Conservation (phyloP, 2,797 vertebrate genomes). For the Sparidentex hasta region DNA sequence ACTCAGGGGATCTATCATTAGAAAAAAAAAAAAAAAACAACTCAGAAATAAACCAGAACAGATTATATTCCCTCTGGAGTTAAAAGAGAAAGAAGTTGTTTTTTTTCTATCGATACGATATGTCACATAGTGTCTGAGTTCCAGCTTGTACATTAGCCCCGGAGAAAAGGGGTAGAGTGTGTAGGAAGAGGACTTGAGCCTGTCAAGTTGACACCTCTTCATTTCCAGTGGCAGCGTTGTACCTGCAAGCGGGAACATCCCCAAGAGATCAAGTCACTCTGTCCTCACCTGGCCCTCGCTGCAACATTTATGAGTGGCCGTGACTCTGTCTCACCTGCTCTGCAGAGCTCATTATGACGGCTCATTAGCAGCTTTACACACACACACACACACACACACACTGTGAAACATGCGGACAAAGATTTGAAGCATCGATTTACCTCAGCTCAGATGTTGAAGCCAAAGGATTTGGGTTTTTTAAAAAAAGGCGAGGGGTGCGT, state of each 20-base stretch:
- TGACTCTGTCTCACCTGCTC: conserved; percentile 35
- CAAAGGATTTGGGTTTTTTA: neutral
- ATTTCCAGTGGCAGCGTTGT: conserved; percentile 41
- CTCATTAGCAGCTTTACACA: conserved; percentile 37
- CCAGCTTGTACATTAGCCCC: conserved; percentile 34
- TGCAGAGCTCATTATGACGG: conserved; percentile 44
- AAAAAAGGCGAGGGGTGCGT: neutral
- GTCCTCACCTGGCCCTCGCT: conserved; percentile 40
- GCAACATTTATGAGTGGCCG: conserved; percentile 47
- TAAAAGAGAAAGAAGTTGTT: neutral
- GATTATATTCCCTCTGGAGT: conserved; percentile 13
- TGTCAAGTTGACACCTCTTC: conserved; percentile 37
- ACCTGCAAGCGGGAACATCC: conserved; percentile 35
- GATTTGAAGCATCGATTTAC: conserved; percentile 4
- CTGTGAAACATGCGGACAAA: neutral
- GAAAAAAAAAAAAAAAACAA: neutral
- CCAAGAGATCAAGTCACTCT: conserved; percentile 22
- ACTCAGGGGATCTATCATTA: conserved; percentile 12
- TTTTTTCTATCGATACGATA: neutral
- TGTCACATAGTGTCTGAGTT: conserved; percentile 21
- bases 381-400: neutral
- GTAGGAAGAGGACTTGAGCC: conserved; percentile 37
- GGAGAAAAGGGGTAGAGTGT: conserved; percentile 15
- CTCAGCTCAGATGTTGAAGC: neutral
- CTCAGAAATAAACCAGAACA: conserved; percentile 14